Evolutionary conservation across 2,113 vertebrate species (phyloP), one percentile per base, ranked within the genome.

Genomic region (Thomomys bottae): DNA sequence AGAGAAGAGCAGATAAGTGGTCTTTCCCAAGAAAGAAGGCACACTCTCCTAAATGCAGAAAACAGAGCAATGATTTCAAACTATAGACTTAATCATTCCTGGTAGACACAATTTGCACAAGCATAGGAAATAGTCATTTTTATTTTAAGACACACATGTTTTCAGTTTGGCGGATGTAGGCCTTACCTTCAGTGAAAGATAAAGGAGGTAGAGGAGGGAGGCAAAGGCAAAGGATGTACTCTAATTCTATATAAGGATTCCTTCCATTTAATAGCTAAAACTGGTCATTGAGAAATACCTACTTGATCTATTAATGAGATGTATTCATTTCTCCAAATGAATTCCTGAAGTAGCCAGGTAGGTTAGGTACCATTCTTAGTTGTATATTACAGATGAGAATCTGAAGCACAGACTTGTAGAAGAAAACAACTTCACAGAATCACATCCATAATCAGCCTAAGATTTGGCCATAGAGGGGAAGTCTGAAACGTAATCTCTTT

Each of bases 61-160:
- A 21, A 4, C 38, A 30, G 77, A 81, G 63, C 24, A 32, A 57
- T 2, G 18, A 12, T 32, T 86, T 87, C 68, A 68, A 0, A 0
- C 59, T 73, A 8, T 38, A 40, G 42, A 17, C 34, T 87, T 77
- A 63, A 84, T 87, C 87, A 92, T 90, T 87, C 61, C 95, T 77
- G 20, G 0, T 24, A 6, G 38, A 2, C 42, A 15, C 49, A 70
- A 36, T 77, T 54, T 28, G 9, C 10, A 28, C 32, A 32, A 32
- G 30, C 80, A 59, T 66, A 32, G 34, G 54, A 17, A 28, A 32
- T 0, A 70, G 40, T 3, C 61, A 28, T 40, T 63, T 28, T 59
- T 20, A 8, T 3, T 17, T 72, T 76, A 81, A 36, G 42, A 59
- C 72, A 36, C 36, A 67, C 26, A 28, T 76, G 36, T 59, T 45